Percentiles rank a stretch among this genome's conserved stretches.
Evolutionary conservation across 2,113 vertebrate genomes (phyloP).

Genomic region (Sapajus apella): DNA sequence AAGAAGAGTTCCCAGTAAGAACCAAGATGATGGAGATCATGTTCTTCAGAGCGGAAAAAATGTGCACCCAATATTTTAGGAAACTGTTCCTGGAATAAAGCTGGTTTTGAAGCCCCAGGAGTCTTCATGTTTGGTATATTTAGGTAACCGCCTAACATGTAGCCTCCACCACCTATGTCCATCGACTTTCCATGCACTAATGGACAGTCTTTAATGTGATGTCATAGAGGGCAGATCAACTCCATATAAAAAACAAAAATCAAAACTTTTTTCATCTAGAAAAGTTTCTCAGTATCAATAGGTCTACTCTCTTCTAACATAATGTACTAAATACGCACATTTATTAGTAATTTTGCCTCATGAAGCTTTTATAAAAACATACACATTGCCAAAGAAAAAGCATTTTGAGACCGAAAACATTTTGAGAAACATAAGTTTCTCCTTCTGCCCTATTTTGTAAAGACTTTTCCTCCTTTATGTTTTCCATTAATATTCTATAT

Average conservation of each 20-base stretch:
- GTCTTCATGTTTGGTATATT: neutral
- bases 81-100: neutral
- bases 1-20: neutral
- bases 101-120: neutral
- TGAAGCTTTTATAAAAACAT: conserved; percentile 56
- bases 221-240: neutral
- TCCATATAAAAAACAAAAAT: neutral
- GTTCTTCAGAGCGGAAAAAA: neutral
- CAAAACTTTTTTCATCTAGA: neutral
- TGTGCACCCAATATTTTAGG: neutral
- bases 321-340: neutral
- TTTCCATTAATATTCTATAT: conserved; percentile 70
- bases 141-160: neutral
- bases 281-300: neutral
- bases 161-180: neutral
- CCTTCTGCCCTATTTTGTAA: conserved; percentile 55
- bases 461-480: conserved; percentile 52
- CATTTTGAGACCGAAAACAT: conserved; percentile 52
- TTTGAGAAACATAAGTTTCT: conserved; percentile 56
- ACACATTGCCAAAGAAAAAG: conserved; percentile 62
- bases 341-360: conserved; percentile 57
- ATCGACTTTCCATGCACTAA: neutral
- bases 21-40: neutral
- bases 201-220: neutral
- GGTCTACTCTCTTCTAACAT: neutral